These are phyloP conservation scores for Chitala chitala DNA, from an alignment of 2,113 vertebrate species.

Conservation along the genomic window DNA sequence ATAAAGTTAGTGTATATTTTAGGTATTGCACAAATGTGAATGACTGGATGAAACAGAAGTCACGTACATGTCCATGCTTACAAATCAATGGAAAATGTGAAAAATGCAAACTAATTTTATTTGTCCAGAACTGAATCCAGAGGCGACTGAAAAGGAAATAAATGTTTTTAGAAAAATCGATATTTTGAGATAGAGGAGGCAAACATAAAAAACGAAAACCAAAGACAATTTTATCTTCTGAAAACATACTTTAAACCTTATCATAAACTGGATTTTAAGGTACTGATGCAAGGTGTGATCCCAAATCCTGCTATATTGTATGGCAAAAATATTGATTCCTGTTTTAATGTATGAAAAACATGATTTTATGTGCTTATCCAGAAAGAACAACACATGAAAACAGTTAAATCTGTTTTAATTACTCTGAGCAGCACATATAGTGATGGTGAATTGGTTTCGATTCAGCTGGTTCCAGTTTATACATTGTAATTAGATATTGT, in stretches of 20 bases:
- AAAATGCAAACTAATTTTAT: background rate
- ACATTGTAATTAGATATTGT: constrained; percentile 5
- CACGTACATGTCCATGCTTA: constrained; percentile 8
- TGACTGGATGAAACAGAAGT: background rate
- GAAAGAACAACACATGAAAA: background rate
- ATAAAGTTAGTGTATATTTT: background rate
- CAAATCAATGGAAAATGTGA: background rate
- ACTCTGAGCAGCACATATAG: background rate
- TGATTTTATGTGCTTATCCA: background rate
- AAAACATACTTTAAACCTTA: no score
- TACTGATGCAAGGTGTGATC: background rate
- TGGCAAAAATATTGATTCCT: background rate
- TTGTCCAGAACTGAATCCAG: background rate
- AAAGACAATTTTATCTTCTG: background rate
- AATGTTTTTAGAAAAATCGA: background rate
- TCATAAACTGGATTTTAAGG: background rate
- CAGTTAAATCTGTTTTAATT: background rate
- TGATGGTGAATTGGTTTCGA: background rate
- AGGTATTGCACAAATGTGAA: background rate
- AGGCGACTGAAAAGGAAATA: background rate
- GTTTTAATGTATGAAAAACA: background rate
- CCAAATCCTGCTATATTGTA: background rate
- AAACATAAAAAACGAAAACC: background rate
- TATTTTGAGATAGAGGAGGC: background rate
- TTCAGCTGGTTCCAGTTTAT: background rate